These are phyloP conservation scores for Urocyon cinereoargenteus DNA, from an alignment of 2,797 vertebrate species.

Conservation along the genomic window DNA sequence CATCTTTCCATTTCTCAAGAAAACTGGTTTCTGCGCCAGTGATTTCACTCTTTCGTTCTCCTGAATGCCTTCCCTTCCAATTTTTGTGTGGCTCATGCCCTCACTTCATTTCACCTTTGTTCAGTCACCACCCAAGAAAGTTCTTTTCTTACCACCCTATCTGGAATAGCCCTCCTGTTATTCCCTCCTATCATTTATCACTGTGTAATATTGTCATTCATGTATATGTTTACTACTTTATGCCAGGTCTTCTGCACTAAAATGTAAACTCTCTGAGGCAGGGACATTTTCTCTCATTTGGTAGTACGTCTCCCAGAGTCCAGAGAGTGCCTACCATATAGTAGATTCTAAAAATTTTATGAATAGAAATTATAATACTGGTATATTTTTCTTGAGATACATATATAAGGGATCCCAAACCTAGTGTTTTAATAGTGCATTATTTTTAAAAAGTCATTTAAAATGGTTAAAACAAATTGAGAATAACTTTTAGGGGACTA, in stretches of 20 bases:
- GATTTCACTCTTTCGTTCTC: not conserved
- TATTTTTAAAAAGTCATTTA: constrained; percentile 10
- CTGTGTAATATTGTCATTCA: not conserved
- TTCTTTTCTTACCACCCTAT: not conserved
- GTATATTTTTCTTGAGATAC: not conserved
- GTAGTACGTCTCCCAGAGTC: not conserved
- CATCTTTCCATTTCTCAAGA: not conserved
- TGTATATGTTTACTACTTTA: not conserved
- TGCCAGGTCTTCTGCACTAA: not conserved
- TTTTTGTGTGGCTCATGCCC: not conserved
- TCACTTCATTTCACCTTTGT: not conserved
- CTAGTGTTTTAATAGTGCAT: not conserved
- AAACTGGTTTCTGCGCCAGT: not conserved
- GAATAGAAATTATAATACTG: not conserved
- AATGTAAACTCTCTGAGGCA: not conserved
- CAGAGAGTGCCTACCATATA: not conserved
- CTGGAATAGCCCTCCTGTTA: not conserved
- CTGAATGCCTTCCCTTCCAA: not conserved
- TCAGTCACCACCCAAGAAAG: not conserved
- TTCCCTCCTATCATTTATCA: not conserved
- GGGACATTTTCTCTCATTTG: not conserved
- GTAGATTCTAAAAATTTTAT: not conserved
- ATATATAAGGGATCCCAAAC: not conserved
- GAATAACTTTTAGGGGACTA: not conserved
- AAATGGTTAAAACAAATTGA: not conserved